Conservation (phyloP, 2,113 vertebrate genomes). For the Opisthocomus hoazin region DNA sequence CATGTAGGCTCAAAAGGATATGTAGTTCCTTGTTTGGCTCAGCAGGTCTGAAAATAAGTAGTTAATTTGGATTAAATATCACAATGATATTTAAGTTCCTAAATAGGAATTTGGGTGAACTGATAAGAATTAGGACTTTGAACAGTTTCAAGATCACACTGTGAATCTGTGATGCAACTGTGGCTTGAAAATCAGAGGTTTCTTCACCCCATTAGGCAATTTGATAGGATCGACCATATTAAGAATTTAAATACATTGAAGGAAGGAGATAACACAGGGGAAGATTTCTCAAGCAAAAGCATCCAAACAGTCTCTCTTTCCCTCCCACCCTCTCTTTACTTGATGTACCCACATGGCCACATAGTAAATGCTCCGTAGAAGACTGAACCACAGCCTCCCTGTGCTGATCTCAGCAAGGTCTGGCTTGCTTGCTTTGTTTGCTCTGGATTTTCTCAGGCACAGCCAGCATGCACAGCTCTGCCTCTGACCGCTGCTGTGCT, state of each 20-base stretch:
- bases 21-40: background rate
- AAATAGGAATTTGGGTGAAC: background rate
- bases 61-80: background rate
- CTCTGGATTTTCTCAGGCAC: slow-evolving; percentile 4
- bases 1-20: background rate
- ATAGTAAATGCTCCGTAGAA: background rate
- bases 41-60: background rate
- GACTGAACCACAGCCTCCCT: background rate
- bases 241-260: background rate
- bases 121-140: background rate
- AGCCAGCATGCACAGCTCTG: background rate
- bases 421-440: slow-evolving; percentile 1
- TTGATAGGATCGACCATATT: background rate
- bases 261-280: background rate
- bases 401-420: background rate
- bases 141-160: background rate
- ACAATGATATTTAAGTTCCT: background rate
- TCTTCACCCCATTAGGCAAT: background rate
- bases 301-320: background rate
- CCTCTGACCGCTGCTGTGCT: slow-evolving; percentile 13
- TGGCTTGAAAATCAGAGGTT: background rate
- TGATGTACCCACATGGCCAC: background rate
- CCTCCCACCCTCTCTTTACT: background rate
- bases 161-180: background rate
- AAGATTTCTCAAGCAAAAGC: background rate